phyloP scores from a whole-genome alignment of 2,888 invertebrate species.

The Callimorpha dominula region DNA sequence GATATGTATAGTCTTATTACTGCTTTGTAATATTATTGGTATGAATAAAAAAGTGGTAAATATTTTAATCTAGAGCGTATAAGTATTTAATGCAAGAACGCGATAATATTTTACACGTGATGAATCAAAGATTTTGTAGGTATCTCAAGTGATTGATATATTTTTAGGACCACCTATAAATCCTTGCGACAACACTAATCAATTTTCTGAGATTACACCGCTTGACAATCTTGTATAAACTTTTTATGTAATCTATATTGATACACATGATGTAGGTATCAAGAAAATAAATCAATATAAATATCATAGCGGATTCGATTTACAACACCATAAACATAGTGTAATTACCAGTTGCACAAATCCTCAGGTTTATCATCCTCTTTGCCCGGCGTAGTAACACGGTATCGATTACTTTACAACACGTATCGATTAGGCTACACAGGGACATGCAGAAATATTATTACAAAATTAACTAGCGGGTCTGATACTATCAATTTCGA shows the following conservation, averaged over 20 bases:
- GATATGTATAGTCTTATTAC: too few species aligned
- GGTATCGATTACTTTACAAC: background rate
- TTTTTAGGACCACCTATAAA: slow-evolving; percentile 3
- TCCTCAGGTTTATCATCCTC: background rate
- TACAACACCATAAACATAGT: background rate
- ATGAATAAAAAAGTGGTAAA: background rate
- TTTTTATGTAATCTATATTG: background rate
- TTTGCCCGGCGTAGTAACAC: background rate
- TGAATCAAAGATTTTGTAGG: background rate
- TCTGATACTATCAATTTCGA: background rate
- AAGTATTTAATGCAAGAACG: background rate
- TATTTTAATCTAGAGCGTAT: background rate
- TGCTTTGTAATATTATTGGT: too few species aligned
- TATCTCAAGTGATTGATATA: slow-evolving; percentile 8
- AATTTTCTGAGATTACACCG: slow-evolving; percentile 26
- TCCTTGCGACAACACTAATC: slow-evolving; percentile 24
- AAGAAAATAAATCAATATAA: background rate
- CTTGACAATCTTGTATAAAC: background rate
- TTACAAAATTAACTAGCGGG: background rate
- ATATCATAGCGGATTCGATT: background rate
- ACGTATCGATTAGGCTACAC: background rate
- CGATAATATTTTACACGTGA: background rate
- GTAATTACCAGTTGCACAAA: background rate
- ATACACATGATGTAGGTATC: background rate
- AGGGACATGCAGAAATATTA: too few species aligned